These are phyloP conservation scores for Mystacides longicornis DNA, from an alignment of 2,888 invertebrate species.

Conservation along the genomic window DNA sequence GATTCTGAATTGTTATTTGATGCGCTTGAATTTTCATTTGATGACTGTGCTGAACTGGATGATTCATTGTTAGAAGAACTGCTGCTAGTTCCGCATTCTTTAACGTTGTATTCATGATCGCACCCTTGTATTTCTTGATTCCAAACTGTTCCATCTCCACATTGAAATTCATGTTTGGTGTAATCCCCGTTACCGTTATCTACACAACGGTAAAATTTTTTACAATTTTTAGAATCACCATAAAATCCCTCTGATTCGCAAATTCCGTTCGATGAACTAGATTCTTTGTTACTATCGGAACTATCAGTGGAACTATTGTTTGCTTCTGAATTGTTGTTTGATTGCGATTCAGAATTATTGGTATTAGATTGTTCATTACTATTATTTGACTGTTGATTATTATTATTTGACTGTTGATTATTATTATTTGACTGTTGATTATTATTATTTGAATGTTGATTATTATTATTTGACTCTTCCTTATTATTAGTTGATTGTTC, in stretches of 20 bases:
- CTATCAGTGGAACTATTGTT: constrained; percentile 34
- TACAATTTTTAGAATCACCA: constrained; percentile 60
- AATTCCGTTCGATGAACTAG: constrained; percentile 33
- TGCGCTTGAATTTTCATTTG: constrained; percentile 16
- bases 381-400: background rate
- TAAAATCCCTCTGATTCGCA: constrained; percentile 50
- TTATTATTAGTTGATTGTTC: constrained; percentile 10
- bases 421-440: background rate
- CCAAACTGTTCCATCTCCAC: constrained; percentile 63
- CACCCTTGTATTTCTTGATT: constrained; percentile 43
- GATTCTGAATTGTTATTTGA: constrained; percentile 13
- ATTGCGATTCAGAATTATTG: constrained; percentile 29
- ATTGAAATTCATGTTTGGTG: constrained; percentile 61
- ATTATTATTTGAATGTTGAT: constrained; percentile 3
- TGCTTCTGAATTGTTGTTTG: constrained; percentile 5
- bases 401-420: background rate
- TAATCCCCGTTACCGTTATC: constrained; percentile 51
- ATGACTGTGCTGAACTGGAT: constrained; percentile 19
- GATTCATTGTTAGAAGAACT: constrained; percentile 28
- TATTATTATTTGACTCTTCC: constrained; percentile 12
- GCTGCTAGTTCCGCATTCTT: constrained; percentile 9
- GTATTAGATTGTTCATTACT: constrained; percentile 32
- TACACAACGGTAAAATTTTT: constrained; percentile 72
- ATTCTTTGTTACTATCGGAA: constrained; percentile 63
- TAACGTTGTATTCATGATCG: constrained; percentile 39